Evolutionary conservation across 2,113 vertebrate genomes (phyloP), one percentile per base, ranked within the genome.

Genomic region (Haemorhous mexicanus): DNA sequence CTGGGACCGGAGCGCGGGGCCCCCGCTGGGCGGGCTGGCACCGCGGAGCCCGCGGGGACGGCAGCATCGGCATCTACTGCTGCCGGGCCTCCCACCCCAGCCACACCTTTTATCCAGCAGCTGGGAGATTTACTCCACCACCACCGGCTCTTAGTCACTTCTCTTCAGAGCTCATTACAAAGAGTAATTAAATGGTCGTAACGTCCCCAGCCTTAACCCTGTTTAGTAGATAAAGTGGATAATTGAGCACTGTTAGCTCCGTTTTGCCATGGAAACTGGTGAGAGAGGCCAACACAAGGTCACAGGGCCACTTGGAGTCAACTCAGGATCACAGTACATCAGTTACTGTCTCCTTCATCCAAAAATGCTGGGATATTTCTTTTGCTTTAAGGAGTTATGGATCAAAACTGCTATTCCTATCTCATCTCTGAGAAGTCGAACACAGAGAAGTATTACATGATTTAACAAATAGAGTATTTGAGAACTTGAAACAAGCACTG

Each of bases 91-190:
- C 28, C 30, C 85, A 7, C 53, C 46, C 68, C 5, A 0, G 66
- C 32, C 7, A 2, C 59, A 1, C 58, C 3, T n/a, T 33, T 85
- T 5, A 26, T 16, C 37, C 79, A 27, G 46, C 82, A 79, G 52
- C 88, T 39, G 27, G 0, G 22, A 8, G 11, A 76, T 55, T 49
- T 17, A 49, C 39, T 13, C 39, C 52, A 35, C 12, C 67, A 24
- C 7, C 46, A 10, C 44, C 4, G 0, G 21, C 49, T 67, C 63
- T 33, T 15, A 50, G 75, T 37, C 82, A 37, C 44, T 81, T 80
- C n/a, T 84, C 89, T 95, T 87, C 90, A 93, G 85, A 93, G 92
- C 93, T 88, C 64, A 78, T 95, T 88, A 95, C 52, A 49, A 96
- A 92, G 83, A 87, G 90, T 92, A 90, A 96, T 94, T 89, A 96